Evolutionary conservation across 2,888 invertebrate species (phyloP), one percentile per base, ranked within the genome.

Genomic region (Blera fallax): DNA sequence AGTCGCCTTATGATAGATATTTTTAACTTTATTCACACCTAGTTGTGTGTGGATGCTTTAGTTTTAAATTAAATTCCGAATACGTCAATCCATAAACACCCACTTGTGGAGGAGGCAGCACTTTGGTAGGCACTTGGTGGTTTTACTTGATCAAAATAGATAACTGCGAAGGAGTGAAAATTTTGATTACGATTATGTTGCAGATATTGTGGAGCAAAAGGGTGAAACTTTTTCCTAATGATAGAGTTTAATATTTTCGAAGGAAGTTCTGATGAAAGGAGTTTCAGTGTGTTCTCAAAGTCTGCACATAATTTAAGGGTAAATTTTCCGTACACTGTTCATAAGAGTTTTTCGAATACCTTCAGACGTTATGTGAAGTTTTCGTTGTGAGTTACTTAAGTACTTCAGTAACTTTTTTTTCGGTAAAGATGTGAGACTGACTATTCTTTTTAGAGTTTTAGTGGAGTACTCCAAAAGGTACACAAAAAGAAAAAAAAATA

Each of bases 51-150:
- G 74, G 52, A 80, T 74, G 84, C 24, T 80, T 69, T 52, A 70
- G 79, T 84, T 84, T 74, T 80, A 80, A 84, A 84, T 80, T 81
- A 81, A 76, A 85, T 85, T 85, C 85, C 76, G 77, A 85, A 85
- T 85, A 85, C 74, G 84, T 84, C 84, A 84, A 84, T 84, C 83
- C 84, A 84, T 84, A 79, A 84, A 84, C 84, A 84, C 84, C 80
- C 84, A 84, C 84, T 84, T 84, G 84, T 84, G 69, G 80, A 80
- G 80, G 74, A 43, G 79, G 70, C 64, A 64, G 32, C 73, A 43
- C 50, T 62, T 37, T 62, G 60, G 40, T 10, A 50, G 72, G 43
- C 54, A 84, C 80, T 74, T 84, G 73, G 34, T 58, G 67, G 74
- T 84, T 74, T 83, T 69, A 83, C 83, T 67, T 73, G 67, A 74